Evolutionary conservation across 2,113 vertebrate species (phyloP).

Genomic region (Nymphicus hollandicus): DNA sequence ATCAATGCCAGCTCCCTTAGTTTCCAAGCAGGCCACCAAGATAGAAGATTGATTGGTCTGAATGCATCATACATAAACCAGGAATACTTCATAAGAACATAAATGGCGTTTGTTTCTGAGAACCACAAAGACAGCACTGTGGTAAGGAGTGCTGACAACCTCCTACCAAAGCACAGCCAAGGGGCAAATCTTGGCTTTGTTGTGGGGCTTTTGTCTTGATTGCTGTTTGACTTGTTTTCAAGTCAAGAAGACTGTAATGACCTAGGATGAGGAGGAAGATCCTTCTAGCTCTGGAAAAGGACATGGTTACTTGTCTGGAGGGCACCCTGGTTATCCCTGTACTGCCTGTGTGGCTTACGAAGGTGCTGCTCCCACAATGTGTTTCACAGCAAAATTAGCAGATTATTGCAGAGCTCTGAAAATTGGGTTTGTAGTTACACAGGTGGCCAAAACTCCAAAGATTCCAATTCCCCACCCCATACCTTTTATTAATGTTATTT

Average conservation of each 20-base stretch:
- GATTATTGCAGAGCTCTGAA: not conserved
- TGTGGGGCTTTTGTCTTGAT: not conserved
- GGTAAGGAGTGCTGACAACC: not conserved
- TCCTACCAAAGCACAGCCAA: not conserved
- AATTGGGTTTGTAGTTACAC: not conserved
- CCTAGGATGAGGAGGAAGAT: not conserved
- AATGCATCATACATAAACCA: constrained; percentile 55
- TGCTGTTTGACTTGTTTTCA: not conserved
- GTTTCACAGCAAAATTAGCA: not conserved
- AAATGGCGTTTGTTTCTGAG: constrained; percentile 4
- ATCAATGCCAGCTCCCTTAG: constrained; percentile 75
- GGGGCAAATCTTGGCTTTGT: not conserved
- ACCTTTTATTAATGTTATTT: not conserved
- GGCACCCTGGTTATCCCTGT: not conserved
- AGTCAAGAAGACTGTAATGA: not conserved
- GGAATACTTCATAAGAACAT: constrained; percentile 42
- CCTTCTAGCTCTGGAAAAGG: not conserved
- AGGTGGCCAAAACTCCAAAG: not conserved
- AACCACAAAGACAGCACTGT: not conserved
- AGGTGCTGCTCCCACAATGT: not conserved
- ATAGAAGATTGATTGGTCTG: constrained; percentile 51
- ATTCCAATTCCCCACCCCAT: accelerated
- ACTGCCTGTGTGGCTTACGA: not conserved
- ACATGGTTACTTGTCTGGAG: not conserved
- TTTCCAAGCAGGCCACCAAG: constrained; percentile 67